Base-by-base conservation (phyloP, 2,113 vertebrate genomes). In the Triplophysa rosa region DNA sequence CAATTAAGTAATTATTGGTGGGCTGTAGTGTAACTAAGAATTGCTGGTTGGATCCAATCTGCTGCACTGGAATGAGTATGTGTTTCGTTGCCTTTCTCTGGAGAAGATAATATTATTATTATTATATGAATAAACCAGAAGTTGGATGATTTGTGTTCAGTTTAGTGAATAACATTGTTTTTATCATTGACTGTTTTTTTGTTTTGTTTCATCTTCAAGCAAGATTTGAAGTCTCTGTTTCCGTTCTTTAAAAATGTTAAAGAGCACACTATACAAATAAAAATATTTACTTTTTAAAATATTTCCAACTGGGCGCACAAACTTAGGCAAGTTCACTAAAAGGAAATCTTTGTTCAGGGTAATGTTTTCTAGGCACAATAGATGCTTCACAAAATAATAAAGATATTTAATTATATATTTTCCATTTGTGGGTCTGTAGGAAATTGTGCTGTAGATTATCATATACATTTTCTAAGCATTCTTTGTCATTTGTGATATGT, bases 31-130 rank as follows among this genome's bases (percentile, higher is more conserved):
- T 88, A 87, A 87, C 86, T 87, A 85, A 80, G 80, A 87, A 66
- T 88, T 87, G 83, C 84, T 87, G 86, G 86, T 84, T 88, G 86
- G 86, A 84, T 86, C 87, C 84, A 83, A 81, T 85, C 82, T 88
- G 83, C 87, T 87, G 86, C 84, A 87, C 87, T 88, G 87, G 87
- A 87, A 83, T 88, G 80, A 86, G 82, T 88, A 80, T 76, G 82
- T 83, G 79, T 87, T 87, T 82, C 77, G 80, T 87, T 86, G 83
- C 83, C 84, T 87, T 88, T 86, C 83, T 86, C 80, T 87, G 83
- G 82, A 87, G 81, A 86, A 87, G 82, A 88, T 87, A 82, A 86
- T 84, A 83, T 81, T 83, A 83, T 81, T 81, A 86, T 86, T 83
- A 85, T 87, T 82, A 84, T 84, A 82, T 79, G 59, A 87, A 87